Evolutionary conservation across 2,797 vertebrate species (phyloP), one percentile per base, ranked within the genome.

Genomic region (Acipenser oxyrinchus): DNA sequence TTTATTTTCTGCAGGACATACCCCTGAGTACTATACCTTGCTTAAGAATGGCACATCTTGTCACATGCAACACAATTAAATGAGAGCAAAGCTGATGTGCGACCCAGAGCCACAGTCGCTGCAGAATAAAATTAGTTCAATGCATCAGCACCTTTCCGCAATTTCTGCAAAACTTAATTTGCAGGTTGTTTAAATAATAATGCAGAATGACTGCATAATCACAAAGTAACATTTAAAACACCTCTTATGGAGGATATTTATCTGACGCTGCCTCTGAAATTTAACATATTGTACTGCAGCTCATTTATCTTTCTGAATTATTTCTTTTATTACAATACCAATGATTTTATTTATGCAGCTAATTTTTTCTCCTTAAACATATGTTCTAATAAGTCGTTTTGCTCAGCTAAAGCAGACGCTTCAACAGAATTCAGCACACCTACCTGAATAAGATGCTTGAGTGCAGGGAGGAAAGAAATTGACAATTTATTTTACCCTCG

Each of bases 401-500:
- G 89, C 89, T 88, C 86, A 69, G 75, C 78, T 82, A 88, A 87
- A 72, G 71, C 89, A 83, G 81, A 80, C 77, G 85, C 85, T 84
- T 88, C 66, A 87, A 87, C 86, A 89, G 83, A 84, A 88, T 86
- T 88, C 89, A 89, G 85, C 86, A 89, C 84, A 91, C 90, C 89
- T 90, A 87, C 87, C 89, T 91, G 89, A 92, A 91, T 91, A 90
- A 91, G 89, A 92, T 91, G 89, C 89, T 90, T 85, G 82, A 87
- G 88, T 87, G 86, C 86, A 88, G 84, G 87, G 81, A 87, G 83
- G 83, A 90, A 88, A 89, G 87, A 89, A 89, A 91, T 89, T 91
- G 88, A 89, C 88, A 91, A 90, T 92, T 90, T 89, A 90, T 87
- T 92, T 89, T 88, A 87, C 88, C 90, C 87, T 89, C 83, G 88